phyloP scores from a whole-genome alignment of 1,140 invertebrate genomes.

The Bombus polaris region DNA sequence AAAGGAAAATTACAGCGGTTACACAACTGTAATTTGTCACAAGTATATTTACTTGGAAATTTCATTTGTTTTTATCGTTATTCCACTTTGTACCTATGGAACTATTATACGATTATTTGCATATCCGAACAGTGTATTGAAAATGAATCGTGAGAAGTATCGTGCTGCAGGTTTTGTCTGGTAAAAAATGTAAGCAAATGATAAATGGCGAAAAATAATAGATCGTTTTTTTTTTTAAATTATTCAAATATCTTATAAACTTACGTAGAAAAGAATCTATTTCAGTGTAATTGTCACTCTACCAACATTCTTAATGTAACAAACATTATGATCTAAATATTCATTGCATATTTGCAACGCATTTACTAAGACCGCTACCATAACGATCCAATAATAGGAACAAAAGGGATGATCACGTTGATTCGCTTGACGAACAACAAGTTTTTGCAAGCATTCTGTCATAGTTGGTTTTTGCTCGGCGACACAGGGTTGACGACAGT shows the following conservation, averaged over 20 bases:
- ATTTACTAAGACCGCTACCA: too few species aligned
- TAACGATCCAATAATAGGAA: background rate
- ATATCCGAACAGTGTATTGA: background rate
- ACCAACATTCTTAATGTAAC: background rate
- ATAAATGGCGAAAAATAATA: background rate
- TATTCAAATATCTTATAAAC: too few species aligned
- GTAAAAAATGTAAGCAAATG: background rate
- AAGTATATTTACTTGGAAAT: background rate
- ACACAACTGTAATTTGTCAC: background rate
- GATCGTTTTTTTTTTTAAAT: background rate
- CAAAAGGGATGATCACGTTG: background rate
- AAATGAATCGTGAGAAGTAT: background rate
- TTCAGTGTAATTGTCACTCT: accelerated
- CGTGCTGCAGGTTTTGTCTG: background rate
- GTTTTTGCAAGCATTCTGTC: background rate
- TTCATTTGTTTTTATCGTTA: background rate
- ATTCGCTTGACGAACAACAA: conserved; percentile 1
- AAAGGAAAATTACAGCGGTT: background rate
- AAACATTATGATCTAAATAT: background rate
- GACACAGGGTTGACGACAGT: conserved; percentile 10
- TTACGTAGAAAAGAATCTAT: background rate
- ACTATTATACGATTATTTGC: too few species aligned
- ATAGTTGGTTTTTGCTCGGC: background rate
- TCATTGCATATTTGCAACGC: background rate
- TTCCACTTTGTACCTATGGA: background rate